Evolutionary conservation across 1,140 invertebrate species (phyloP).

Genomic region (Pomacea maculata): DNA sequence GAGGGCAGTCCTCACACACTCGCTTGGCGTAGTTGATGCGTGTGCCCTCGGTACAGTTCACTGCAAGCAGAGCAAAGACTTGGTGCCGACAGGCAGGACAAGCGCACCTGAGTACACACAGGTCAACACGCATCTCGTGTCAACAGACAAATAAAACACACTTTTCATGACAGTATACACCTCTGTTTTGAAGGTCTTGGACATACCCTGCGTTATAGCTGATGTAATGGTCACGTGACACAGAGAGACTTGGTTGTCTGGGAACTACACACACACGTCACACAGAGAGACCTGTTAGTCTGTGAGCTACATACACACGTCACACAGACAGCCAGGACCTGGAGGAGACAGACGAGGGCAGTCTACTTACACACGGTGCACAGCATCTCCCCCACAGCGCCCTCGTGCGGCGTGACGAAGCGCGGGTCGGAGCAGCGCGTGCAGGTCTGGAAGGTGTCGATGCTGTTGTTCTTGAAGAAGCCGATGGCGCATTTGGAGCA

Average conservation of each 20-base stretch:
- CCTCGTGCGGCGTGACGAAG: conserved; percentile 18
- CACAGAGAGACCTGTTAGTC: no score
- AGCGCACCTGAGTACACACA: neutral
- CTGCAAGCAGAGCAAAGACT: conserved; percentile 14
- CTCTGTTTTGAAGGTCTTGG: neutral
- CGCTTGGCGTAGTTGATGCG: conserved; percentile 24
- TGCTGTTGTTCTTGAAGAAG: conserved; percentile 44
- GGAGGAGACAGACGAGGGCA: neutral
- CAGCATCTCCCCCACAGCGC: conserved; percentile 1
- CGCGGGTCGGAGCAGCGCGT: conserved; percentile 15
- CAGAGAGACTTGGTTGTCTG: no score
- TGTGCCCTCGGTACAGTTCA: conserved; percentile 31
- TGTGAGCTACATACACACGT: no score
- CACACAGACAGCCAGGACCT: neutral
- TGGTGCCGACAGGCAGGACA: neutral
- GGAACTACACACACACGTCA: no score
- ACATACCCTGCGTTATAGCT: neutral
- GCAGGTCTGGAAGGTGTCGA: conserved; percentile 34
- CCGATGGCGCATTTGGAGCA: conserved; percentile 35
- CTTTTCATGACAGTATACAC: neutral
- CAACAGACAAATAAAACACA: neutral
- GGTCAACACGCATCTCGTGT: neutral
- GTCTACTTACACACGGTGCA: conserved; percentile 25
- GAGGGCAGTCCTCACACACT: conserved; percentile 36
- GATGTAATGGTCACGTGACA: neutral